A percentile compares a stretch with the other conserved stretches of the same genome.
Evolutionary conservation across 1,140 invertebrate species (phyloP).

Genomic region (Eciton burchellii): DNA sequence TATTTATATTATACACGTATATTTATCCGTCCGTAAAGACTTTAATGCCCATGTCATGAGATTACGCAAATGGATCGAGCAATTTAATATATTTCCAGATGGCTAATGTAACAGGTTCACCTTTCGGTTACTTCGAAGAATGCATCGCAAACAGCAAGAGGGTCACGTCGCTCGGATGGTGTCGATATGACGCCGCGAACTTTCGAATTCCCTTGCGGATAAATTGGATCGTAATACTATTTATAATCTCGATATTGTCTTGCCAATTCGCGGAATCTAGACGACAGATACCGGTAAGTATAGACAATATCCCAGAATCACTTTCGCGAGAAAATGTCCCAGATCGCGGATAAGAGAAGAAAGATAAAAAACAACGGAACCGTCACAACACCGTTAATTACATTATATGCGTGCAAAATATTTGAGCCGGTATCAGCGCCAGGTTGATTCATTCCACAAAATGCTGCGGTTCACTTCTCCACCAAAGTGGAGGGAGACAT

Average conservation of each 20-base stretch:
- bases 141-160: neutral
- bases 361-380: conserved; percentile 11
- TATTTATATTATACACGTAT: no score
- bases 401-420: no score
- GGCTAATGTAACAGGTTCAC: conserved; percentile 2
- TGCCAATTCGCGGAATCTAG: conserved; percentile 18
- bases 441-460: no score
- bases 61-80: conserved; percentile 4
- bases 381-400: no score
- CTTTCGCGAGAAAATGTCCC: neutral
- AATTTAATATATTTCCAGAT: conserved; percentile 32
- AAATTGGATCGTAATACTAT: conserved; percentile 18
- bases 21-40: no score
- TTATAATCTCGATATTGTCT: neutral
- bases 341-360: neutral
- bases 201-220: conserved; percentile 36
- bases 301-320: neutral
- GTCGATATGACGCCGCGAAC: conserved; percentile 26
- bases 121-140: conserved; percentile 6
- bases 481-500: no score
- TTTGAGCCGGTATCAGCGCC: no score
- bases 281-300: conserved; percentile 24
- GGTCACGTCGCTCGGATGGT: neutral
- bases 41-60: no score
- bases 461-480: no score